Percentiles rank a stretch among this genome's conserved stretches.
phyloP scores from a whole-genome alignment of 2,888 invertebrate genomes.

The Junonia oenone region DNA sequence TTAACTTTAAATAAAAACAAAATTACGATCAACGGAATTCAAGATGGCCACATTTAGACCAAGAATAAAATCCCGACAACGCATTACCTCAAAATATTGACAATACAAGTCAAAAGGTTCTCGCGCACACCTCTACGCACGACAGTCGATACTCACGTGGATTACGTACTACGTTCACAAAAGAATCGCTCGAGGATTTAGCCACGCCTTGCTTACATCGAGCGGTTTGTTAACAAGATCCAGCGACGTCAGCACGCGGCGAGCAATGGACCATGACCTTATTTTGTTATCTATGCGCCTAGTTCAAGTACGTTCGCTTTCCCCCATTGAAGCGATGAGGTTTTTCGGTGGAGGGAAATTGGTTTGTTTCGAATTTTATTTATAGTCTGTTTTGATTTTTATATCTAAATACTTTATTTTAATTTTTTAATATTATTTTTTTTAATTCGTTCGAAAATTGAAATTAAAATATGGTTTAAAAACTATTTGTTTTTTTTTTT shows the following conservation, averaged over 20 bases:
- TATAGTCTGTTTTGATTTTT: neutral
- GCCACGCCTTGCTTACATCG: constrained; percentile 24
- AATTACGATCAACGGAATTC: too few species aligned
- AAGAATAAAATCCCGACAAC: too few species aligned
- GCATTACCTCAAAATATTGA: neutral
- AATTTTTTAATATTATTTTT: too few species aligned
- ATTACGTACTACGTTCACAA: neutral
- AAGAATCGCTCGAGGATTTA: constrained; percentile 8
- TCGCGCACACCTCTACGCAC: neutral
- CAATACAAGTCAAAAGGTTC: neutral
- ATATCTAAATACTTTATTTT: too few species aligned
- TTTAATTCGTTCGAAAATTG: too few species aligned
- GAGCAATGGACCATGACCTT: constrained; percentile 57
- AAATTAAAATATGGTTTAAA: too few species aligned
- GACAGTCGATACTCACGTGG: neutral
- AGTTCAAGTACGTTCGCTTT: constrained; percentile 63
- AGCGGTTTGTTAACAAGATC: constrained; percentile 23
- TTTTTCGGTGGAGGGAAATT: neutral
- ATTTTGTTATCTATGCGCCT: constrained; percentile 58
- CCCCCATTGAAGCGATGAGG: constrained; percentile 28
- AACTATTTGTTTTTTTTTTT: too few species aligned
- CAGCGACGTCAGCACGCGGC: constrained; percentile 40
- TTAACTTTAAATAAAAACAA: too few species aligned
- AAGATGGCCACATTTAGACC: too few species aligned
- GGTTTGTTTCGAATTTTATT: neutral